Conservation (phyloP, 30 jellyfish, hydroid and myxozoan species). For the Hydractinia symbiolongicarpus region DNA sequence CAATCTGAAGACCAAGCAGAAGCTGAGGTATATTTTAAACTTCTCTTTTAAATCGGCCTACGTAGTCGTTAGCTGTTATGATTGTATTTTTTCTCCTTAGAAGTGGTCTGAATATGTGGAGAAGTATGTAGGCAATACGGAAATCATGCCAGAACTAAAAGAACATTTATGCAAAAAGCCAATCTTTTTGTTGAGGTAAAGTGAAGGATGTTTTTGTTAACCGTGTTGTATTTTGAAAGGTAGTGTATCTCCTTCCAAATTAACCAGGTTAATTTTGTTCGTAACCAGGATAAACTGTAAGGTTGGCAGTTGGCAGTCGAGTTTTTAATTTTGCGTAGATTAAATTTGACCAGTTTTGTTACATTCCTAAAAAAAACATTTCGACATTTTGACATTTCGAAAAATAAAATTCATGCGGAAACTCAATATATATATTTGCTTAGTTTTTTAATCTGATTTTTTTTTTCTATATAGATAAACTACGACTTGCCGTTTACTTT, state of each 20-base stretch:
- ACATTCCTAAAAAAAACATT: too few species aligned
- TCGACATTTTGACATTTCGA: too few species aligned
- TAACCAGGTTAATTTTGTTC: neutral
- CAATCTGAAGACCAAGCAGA: slow-evolving; percentile 80
- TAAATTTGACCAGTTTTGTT: too few species aligned
- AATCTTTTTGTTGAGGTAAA: slow-evolving; percentile 55
- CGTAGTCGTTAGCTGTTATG: neutral
- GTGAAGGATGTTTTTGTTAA: neutral
- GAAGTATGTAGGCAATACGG: slow-evolving; percentile 62
- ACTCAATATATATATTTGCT: too few species aligned
- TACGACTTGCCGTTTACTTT: too few species aligned
- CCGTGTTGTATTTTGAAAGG: neutral
- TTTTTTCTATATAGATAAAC: too few species aligned
- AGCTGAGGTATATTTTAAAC: slow-evolving; percentile 45
- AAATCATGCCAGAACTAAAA: slow-evolving; percentile 54
- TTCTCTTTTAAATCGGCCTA: neutral
- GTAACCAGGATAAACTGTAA: neutral
- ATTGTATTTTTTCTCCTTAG: slow-evolving; percentile 22
- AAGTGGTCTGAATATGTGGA: slow-evolving; percentile 92
- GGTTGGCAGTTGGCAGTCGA: neutral
- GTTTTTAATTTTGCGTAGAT: neutral
- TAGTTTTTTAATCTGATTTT: too few species aligned
- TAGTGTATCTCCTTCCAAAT: neutral
- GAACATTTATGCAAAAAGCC: slow-evolving; percentile 74
- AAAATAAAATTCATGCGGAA: too few species aligned